phyloP scores from a whole-genome alignment of 1,140 invertebrate species.

The Euschistus heros region DNA sequence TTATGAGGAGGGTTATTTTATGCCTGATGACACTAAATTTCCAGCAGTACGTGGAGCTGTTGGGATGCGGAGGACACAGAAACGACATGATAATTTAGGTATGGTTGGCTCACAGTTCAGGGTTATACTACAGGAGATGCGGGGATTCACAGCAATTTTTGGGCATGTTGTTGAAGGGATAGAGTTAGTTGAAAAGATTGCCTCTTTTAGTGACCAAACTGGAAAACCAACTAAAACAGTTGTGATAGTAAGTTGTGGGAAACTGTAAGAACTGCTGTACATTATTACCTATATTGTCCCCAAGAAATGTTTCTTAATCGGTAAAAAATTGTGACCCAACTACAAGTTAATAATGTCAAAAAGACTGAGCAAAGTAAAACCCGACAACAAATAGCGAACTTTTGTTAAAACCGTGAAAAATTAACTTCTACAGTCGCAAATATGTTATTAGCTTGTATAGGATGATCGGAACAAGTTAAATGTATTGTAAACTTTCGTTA shows the following conservation, averaged over 20 bases:
- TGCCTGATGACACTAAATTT: conserved; percentile 70
- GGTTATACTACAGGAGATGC: conserved; percentile 67
- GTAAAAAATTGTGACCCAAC: background rate
- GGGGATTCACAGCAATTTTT: conserved; percentile 72
- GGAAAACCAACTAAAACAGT: conserved; percentile 66
- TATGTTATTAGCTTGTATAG: conserved; percentile 9
- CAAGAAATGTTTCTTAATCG: background rate
- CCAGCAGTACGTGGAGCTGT: conserved; percentile 63
- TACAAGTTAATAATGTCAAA: conserved; percentile 14
- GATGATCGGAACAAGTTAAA: background rate
- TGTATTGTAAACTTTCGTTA: too few relatives aligned
- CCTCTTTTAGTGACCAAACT: conserved; percentile 59
- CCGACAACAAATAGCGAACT: background rate
- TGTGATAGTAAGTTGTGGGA: conserved; percentile 63
- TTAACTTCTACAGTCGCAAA: too few relatives aligned
- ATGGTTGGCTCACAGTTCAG: conserved; percentile 77
- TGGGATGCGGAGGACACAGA: conserved; percentile 71
- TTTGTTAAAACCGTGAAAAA: conserved; percentile 2
- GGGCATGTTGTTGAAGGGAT: conserved; percentile 69
- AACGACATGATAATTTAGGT: conserved; percentile 64
- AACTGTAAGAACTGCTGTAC: conserved; percentile 37
- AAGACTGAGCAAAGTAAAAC: background rate
- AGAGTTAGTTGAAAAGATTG: conserved; percentile 68
- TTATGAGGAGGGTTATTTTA: conserved; percentile 64
- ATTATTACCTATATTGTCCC: conserved; percentile 1